Conservation (phyloP, 1,140 invertebrate species). For the Penaeus vannamei region DNA sequence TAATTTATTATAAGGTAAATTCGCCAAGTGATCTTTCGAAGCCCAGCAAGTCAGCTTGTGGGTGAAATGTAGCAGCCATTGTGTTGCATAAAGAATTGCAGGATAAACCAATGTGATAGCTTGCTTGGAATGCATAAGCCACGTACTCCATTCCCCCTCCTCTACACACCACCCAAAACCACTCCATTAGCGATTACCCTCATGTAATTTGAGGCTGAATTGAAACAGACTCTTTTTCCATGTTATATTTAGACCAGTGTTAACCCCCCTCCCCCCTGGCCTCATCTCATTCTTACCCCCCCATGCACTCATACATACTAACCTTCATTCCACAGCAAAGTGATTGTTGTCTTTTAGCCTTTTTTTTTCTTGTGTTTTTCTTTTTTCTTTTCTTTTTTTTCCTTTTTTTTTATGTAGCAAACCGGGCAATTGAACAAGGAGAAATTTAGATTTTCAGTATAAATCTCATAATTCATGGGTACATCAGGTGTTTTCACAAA, state of each 20-base stretch:
- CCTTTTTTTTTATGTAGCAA: neutral
- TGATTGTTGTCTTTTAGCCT: slow-evolving; percentile 6
- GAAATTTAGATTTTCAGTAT: no score
- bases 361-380: neutral
- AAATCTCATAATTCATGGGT: no score
- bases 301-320: neutral
- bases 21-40: no score
- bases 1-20: no score
- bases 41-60: neutral
- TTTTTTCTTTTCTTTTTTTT: neutral
- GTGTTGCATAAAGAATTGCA: slow-evolving; percentile 29
- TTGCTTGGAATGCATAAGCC: slow-evolving; percentile 44
- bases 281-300: neutral
- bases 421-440: no score
- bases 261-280: neutral
- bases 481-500: no score
- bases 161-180: neutral
- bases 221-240: neutral
- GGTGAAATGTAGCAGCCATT: slow-evolving; percentile 6
- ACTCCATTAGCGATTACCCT: neutral
- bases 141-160: slow-evolving; percentile 9
- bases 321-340: neutral
- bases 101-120: slow-evolving; percentile 46
- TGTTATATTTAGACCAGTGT: neutral
- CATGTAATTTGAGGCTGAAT: neutral